phyloP scores from a whole-genome alignment of 2,797 vertebrate species.

The Helostoma temminkii region DNA sequence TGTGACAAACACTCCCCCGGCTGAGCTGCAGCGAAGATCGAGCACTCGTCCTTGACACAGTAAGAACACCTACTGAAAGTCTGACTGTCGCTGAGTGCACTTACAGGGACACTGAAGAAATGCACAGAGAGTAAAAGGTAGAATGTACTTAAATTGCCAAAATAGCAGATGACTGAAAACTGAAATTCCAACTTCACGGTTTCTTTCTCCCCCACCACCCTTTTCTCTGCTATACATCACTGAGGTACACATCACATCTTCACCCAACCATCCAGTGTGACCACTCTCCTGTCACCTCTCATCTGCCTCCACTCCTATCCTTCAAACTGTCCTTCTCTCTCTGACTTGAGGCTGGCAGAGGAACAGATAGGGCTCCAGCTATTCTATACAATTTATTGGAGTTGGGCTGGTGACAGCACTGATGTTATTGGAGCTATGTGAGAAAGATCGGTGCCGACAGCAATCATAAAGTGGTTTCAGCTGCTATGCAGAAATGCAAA shows the following conservation, averaged over 20 bases:
- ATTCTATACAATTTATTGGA: conserved; percentile 51
- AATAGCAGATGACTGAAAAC: conserved; percentile 10
- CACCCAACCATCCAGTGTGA: conserved; percentile 63
- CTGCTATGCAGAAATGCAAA: conserved; percentile 35
- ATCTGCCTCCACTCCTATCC: conserved; percentile 50
- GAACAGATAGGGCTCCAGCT: conserved; percentile 11
- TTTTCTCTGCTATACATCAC: conserved; percentile 18
- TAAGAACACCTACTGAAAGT: conserved; percentile 40
- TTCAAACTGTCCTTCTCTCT: conserved; percentile 10
- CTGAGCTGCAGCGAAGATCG: conserved; percentile 45
- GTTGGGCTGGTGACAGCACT: conserved; percentile 23
- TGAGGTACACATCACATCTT: conserved; percentile 46
- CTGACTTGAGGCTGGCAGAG: conserved; percentile 1
- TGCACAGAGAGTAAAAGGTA: not conserved
- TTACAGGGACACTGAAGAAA: conserved; percentile 27
- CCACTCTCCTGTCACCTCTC: conserved; percentile 64
- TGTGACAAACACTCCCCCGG: conserved; percentile 62
- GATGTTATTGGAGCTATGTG: conserved; percentile 18
- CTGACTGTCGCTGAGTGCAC: conserved; percentile 24
- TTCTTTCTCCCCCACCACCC: not conserved
- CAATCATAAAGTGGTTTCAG: conserved; percentile 34
- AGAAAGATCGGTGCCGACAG: conserved; percentile 39
- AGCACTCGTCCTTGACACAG: conserved; percentile 64
- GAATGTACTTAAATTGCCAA: not conserved
- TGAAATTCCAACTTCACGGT: conserved; percentile 9